A percentile compares a stretch with the other conserved stretches of the same genome.
These are phyloP conservation scores for Thelaira solivaga DNA, from an alignment of 2,888 invertebrate genomes.

Conservation along the genomic window DNA sequence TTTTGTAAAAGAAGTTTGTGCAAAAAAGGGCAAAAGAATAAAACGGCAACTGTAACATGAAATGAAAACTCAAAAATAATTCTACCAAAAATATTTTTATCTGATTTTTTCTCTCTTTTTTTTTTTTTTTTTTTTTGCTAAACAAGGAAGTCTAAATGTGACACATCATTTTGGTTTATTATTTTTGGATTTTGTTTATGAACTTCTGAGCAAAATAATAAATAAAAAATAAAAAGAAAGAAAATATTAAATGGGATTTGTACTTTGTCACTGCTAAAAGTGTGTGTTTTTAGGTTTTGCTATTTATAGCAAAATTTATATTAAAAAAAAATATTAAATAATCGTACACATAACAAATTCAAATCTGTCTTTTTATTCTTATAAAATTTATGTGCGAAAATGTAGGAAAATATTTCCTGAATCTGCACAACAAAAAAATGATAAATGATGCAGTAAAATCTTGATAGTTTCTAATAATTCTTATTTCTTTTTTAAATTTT, in stretches of 20 bases:
- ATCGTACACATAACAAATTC: neutral
- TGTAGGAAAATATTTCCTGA: conserved; percentile 43
- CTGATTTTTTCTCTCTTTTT: neutral
- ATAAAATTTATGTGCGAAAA: conserved; percentile 38
- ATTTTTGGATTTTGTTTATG: conserved; percentile 27
- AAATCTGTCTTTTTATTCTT: neutral
- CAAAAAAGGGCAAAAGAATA: neutral
- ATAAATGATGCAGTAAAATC: conserved; percentile 30
- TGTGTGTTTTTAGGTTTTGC: conserved; percentile 50
- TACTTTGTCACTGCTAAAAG: conserved; percentile 42
- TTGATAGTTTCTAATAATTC: neutral
- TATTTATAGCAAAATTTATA: conserved; percentile 21
- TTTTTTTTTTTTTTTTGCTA: conserved; percentile 23
- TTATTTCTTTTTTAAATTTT: too few species aligned
- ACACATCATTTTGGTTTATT: conserved; percentile 58
- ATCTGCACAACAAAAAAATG: neutral
- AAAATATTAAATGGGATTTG: conserved; percentile 46
- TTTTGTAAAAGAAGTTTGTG: neutral
- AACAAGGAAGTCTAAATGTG: conserved; percentile 62
- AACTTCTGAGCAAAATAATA: neutral
- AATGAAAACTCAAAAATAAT: conserved; percentile 37
- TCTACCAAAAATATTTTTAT: conserved; percentile 22
- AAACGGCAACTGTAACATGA: conserved; percentile 29
- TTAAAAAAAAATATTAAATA: too few species aligned
- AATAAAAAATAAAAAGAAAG: too few species aligned